Evolutionary conservation across 2,797 vertebrate genomes (phyloP), one percentile per base, ranked within the genome.

Genomic region (Erethizon dorsatum): DNA sequence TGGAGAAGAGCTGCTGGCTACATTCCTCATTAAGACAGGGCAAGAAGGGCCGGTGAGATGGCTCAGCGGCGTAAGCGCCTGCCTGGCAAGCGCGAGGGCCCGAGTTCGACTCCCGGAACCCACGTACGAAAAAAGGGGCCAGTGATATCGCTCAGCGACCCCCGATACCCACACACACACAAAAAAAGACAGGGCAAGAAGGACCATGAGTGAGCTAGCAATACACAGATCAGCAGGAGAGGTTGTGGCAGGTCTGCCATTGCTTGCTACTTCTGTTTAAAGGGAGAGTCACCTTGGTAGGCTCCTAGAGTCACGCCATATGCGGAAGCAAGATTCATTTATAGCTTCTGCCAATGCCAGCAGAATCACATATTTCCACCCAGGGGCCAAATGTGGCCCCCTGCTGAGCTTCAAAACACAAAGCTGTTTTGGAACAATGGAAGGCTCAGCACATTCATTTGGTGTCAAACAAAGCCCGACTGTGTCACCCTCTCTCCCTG

Each of bases 391-490:
- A 52, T 82, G 7, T 83, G 67, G 73, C 80, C 65, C 69, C 57
- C 11, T 50, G 78, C 57, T 95, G 71, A 73, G 31, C 84, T 88
- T 71, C 79, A 71, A 47, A 82, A 77, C 9, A 88, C 84, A 97
- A 67, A 91, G 33, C 56, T 88, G 57, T 92, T 77, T 78, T 71
- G 83, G 5, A 93, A 97, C 95, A 94, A 67, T 75, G 86, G 9
- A 41, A 95, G 56, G 83, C 33, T 33, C 28, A 47, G 73, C 75
- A 63, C 93, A 83, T 89, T 2, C 97, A 37, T 75, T 61, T n/a
- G 14, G n/a, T 22, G 2, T 75, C 31, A 94, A 88, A 91, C 73
- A 56, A 96, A 96, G 92, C 94, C 47, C 86, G 75, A n/a, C 0
- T 86, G 13, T 89, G 28, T 88, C 67, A 1, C 63, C 91, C 54